Base-by-base conservation (phyloP, 2,888 invertebrate genomes). In the Horisme vitalbata region DNA sequence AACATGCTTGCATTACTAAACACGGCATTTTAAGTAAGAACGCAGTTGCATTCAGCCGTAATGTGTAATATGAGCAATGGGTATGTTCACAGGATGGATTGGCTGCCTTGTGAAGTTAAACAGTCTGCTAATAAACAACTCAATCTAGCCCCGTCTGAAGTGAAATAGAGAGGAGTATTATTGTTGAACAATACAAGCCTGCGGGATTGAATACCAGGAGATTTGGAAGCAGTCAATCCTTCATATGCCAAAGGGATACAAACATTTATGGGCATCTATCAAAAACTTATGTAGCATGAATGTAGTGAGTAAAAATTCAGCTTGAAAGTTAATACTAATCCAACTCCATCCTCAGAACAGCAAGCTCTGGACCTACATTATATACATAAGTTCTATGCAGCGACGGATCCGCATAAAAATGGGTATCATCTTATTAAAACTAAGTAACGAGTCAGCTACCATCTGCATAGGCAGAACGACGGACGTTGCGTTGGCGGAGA, bases 371-470 rank as follows among this genome's bases (percentile, higher is more conserved):
- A n/a, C n/a, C n/a, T n/a, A n/a, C n/a, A n/a, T n/a, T n/a, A n/a
- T n/a, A n/a, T n/a, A n/a, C n/a, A 36, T 33, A 37, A 34, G 45
- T 41, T 38, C 46, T 45, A 41, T 33, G 45, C 26, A 24, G 33
- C 24, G 30, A 32, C 39, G 44, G 56, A 54, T 39, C 41, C 41
- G 50, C 47, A 52, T 52, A 59, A 55, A 55, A 52, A 58, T 59
- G 61, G 61, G 68, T 67, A 67, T 55, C 55, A 61, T 11, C 66
- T 72, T 75, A 78, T 74, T 71, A 71, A 72, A n/a, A n/a, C n/a
- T n/a, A 79, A 77, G 72, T 74, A 76, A 82, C 74, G 68, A 75
- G 73, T 72, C 75, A 70, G 70, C 70, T 66, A 68, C 71, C 68
- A 69, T 71, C 68, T 63, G 63, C 66, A 66, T n/a, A n/a, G n/a